phyloP scores from a whole-genome alignment of 35 echinoderm and acorn worm species.

The Eucidaris tribuloides region DNA sequence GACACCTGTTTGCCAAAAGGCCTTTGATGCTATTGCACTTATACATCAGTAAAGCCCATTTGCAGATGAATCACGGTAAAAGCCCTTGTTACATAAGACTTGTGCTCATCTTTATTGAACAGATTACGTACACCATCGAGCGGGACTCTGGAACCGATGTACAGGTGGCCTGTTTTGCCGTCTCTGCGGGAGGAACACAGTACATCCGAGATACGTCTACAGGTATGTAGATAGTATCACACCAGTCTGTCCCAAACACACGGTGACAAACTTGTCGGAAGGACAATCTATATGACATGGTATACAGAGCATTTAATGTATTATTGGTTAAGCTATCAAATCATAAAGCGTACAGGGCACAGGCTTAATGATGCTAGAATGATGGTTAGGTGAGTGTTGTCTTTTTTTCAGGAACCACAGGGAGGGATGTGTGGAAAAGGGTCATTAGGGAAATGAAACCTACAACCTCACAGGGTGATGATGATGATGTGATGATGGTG shows the following conservation, averaged over 20 bases:
- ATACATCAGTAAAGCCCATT: background rate
- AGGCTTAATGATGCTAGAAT: background rate
- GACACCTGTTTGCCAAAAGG: background rate
- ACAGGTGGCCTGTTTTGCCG: conserved; percentile 47
- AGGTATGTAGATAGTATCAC: conserved; percentile 23
- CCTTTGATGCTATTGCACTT: background rate
- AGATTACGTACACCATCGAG: conserved; percentile 63
- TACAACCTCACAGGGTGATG: no score
- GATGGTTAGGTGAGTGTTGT: no score
- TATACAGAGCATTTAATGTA: background rate
- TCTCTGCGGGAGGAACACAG: conserved; percentile 51
- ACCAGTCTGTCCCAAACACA: background rate
- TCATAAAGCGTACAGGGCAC: background rate
- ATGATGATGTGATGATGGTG: no score
- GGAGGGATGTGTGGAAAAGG: no score
- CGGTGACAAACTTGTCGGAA: background rate
- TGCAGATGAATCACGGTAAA: background rate
- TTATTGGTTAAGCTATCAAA: background rate
- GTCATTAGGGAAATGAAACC: no score
- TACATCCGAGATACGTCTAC: conserved; percentile 38
- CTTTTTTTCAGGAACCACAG: no score
- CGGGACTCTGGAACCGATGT: conserved; percentile 25
- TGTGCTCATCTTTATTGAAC: background rate
- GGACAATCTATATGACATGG: background rate
- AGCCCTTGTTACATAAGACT: background rate